phyloP scores from a whole-genome alignment of 2,888 invertebrate genomes.

The Habrosyne pyritoides region DNA sequence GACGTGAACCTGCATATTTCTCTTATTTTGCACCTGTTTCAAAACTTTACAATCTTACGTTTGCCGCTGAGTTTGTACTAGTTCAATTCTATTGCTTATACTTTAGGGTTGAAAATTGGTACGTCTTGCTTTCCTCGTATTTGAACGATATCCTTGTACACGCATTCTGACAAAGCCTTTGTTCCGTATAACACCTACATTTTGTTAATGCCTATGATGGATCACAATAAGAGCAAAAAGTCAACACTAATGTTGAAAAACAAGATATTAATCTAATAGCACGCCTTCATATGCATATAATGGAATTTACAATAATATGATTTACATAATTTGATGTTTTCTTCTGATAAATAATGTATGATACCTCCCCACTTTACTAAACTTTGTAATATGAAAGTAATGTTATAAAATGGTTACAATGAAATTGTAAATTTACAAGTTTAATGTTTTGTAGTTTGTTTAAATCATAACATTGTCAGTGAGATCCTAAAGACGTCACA shows the following conservation, averaged over 20 bases:
- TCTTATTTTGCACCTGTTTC: conserved; percentile 52
- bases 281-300: conserved; percentile 47
- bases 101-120: conserved; percentile 20
- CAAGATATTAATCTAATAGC: conserved; percentile 32
- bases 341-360: conserved; percentile 42
- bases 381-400: neutral
- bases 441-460: no score
- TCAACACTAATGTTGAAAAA: conserved; percentile 23
- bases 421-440: no score
- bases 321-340: conserved; percentile 41
- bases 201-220: neutral
- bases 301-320: conserved; percentile 42
- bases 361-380: neutral
- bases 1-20: conserved; percentile 37
- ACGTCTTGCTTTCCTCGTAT: neutral
- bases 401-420: no score
- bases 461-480: no score
- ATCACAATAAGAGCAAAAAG: conserved; percentile 31
- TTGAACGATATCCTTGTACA: neutral
- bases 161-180: conserved; percentile 19
- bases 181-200: conserved; percentile 31
- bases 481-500: no score
- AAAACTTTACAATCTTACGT: neutral
- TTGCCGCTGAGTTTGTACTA: conserved; percentile 6
- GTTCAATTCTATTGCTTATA: conserved; percentile 7